Evolutionary conservation across 92 coral and sea anemone genomes (phyloP), one percentile per base, ranked within the genome.

Genomic region (Heliopora coerulea): DNA sequence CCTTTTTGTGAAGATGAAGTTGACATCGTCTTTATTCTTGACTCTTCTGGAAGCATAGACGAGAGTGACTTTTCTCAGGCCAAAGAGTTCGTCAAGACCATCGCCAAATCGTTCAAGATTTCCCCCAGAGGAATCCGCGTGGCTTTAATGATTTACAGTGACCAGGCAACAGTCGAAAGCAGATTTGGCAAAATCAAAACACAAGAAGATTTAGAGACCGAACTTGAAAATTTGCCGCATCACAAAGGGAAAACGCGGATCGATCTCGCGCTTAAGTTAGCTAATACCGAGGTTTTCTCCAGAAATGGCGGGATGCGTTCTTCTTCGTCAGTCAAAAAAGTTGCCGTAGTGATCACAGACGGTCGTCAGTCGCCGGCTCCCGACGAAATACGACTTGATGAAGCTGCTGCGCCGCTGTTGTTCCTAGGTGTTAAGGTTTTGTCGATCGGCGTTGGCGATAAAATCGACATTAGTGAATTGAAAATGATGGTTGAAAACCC

Each of bases 11-110:
- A 65, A 44, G 88, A 60, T 2, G 83, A 83, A 30, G 83, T 83
- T 52, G 91, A 91, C 58, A 63, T 91, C 15, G 91, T 81, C 13
- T 91, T 88, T 54, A 79, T 91, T 17, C 81, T 91, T 79, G 97
- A 91, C 65, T 86, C 86, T 29, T 91, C 97, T 11, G 91, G 89
- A 3, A 91, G 97, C 50, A 91, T 91, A 56, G 85, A 87, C 1
- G 73, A 73, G 18, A 59, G 67, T 14, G 89, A 91, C 56, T 89
- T 84, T 48, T 52, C 77, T 34, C 87, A 85, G 68, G 87, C 87
- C 28, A 85, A 87, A 62, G 85, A 86, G 79, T 89, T 91, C 56
- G 86, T 91, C 18, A 91, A 89, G 73, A 82, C 73, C 18, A 74
- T 91, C 3, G 89, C 91, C 5, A 44, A 80, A 13, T 40, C 88